Evolutionary conservation across 2,113 vertebrate species (phyloP).

Genomic region (Heterocephalus glaber): DNA sequence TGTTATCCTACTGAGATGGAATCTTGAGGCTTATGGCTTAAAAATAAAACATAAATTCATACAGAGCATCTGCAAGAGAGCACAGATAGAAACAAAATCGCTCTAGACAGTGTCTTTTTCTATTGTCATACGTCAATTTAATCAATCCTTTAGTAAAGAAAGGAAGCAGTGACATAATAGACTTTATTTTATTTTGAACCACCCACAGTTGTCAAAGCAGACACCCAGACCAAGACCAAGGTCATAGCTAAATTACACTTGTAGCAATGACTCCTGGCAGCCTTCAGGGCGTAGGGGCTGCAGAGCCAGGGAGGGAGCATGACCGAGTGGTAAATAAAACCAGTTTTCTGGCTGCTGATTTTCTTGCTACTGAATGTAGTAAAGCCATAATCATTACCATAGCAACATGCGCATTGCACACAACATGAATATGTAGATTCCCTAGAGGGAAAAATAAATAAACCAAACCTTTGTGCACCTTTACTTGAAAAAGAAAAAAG

Average conservation of each 20-base stretch:
- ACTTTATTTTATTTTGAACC: neutral
- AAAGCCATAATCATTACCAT: conserved; percentile 63
- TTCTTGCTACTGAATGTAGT: conserved; percentile 56
- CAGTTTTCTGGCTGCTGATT: conserved; percentile 51
- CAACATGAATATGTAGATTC: conserved; percentile 68
- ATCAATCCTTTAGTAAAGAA: neutral
- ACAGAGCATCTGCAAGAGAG: neutral
- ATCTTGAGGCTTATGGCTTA: neutral
- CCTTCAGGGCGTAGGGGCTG: neutral
- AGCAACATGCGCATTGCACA: conserved; percentile 52
- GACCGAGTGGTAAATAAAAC: conserved; percentile 40
- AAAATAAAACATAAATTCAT: neutral
- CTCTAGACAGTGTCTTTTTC: neutral
- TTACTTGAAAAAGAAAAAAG: conserved; percentile 50
- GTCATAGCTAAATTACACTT: neutral
- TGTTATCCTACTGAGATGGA: neutral
- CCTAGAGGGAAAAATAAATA: conserved; percentile 12
- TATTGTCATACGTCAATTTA: neutral
- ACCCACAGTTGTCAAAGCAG: neutral
- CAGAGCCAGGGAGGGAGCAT: neutral
- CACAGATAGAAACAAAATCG: neutral
- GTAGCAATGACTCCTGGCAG: neutral
- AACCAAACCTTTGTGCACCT: conserved; percentile 56
- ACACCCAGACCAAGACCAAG: neutral
- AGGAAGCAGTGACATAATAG: neutral